phyloP scores from a whole-genome alignment of 2,888 invertebrate species.

The Dolichopus griseipennis region DNA sequence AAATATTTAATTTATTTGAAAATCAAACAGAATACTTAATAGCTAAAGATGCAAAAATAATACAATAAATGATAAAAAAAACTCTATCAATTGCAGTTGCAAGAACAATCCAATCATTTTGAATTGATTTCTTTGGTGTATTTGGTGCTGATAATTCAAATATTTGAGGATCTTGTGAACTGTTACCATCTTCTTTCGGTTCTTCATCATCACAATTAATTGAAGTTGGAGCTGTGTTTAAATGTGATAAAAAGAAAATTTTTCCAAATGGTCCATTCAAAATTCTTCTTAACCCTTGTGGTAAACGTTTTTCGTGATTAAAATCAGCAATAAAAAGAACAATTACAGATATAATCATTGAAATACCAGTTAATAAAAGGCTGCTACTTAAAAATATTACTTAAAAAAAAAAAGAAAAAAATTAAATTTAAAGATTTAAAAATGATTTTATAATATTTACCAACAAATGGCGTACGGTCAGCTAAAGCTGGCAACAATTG shows the following conservation, averaged over 20 bases:
- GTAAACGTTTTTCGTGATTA: conserved; percentile 42
- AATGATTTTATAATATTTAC: conserved; percentile 25
- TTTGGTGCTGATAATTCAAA: conserved; percentile 21
- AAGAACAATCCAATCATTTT: conserved; percentile 56
- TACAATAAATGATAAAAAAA: conserved; percentile 49
- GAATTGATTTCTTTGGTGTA: conserved; percentile 33
- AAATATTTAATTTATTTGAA: background rate
- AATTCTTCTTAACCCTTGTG: conserved; percentile 37
- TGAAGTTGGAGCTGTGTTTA: conserved; percentile 21
- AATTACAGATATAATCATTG: conserved; percentile 43
- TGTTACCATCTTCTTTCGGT: conserved; percentile 42
- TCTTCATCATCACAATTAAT: conserved; percentile 33
- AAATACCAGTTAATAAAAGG: conserved; percentile 44
- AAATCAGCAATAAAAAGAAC: conserved; percentile 48
- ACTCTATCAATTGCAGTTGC: conserved; percentile 56
- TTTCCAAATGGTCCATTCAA: conserved; percentile 31
- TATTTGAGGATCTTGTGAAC: conserved; percentile 20
- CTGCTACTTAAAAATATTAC: conserved; percentile 47
- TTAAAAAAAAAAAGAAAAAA: conserved; percentile 29
- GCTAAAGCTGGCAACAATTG: conserved; percentile 42
- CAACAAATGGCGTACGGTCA: conserved; percentile 35
- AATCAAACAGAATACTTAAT: conserved; percentile 31
- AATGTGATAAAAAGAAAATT: conserved; percentile 11
- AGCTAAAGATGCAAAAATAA: conserved; percentile 45
- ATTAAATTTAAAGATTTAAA: background rate